Conservation (phyloP, 2,888 invertebrate genomes). For the Lissocephala sabroskyi region DNA sequence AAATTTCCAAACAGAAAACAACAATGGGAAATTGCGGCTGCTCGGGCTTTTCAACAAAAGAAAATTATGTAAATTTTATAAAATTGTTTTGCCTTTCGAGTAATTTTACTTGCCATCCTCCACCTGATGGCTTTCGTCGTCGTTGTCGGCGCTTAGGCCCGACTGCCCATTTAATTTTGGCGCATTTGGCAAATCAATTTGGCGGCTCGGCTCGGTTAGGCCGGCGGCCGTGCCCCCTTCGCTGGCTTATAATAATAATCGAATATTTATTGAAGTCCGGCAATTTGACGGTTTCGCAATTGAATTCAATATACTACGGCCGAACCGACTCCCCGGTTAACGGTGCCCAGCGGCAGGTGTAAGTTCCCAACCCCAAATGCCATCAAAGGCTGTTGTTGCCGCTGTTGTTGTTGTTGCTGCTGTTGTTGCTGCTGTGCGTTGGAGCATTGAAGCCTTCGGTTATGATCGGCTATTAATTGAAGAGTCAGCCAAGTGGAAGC, state of each 20-base stretch:
- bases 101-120: neutral
- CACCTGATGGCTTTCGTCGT: too few relatives aligned
- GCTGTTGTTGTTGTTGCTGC: neutral
- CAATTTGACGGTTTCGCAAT: conserved; percentile 41
- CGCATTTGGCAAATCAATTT: conserved; percentile 45
- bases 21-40: conserved; percentile 17
- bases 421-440: too few relatives aligned
- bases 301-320: conserved; percentile 23
- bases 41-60: conserved; percentile 35
- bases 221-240: conserved; percentile 15
- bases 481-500: too few relatives aligned
- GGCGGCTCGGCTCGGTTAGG: conserved; percentile 21
- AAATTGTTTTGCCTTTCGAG: conserved; percentile 46
- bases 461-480: too few relatives aligned
- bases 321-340: neutral
- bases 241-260: conserved; percentile 56
- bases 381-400: neutral
- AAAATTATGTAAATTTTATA: conserved; percentile 57
- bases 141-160: conserved; percentile 19
- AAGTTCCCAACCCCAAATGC: neutral
- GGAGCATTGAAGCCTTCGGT: too few relatives aligned
- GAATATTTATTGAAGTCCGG: conserved; percentile 37
- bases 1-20: conserved; percentile 18
- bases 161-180: conserved; percentile 28
- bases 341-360: neutral